Percentiles rank a stretch among this genome's conserved stretches.
Evolutionary conservation across 2,113 vertebrate genomes (phyloP).

Genomic region (Hystrix brachyura): DNA sequence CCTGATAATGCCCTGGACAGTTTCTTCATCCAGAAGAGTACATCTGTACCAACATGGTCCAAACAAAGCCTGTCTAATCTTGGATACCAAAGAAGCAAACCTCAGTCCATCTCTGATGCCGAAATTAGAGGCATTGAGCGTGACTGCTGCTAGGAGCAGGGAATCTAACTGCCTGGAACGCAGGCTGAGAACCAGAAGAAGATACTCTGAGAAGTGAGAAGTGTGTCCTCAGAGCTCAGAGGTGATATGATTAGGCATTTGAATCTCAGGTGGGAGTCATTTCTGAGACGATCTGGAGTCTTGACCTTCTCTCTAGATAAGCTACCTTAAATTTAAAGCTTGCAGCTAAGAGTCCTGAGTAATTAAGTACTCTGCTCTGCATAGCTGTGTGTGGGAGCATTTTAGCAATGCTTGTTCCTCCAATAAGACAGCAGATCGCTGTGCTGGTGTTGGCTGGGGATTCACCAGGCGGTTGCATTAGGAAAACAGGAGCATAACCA

Average conservation of each 20-base stretch:
- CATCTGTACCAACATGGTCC: neutral
- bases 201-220: neutral
- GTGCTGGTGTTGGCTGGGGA: neutral
- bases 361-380: conserved; percentile 58
- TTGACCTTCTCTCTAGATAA: conserved; percentile 49
- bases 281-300: conserved; percentile 57
- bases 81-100: neutral
- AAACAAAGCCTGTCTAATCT: neutral
- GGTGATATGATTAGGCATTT: neutral
- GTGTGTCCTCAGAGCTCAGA: conserved; percentile 13
- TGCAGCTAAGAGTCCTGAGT: conserved; percentile 41
- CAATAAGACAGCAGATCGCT: conserved; percentile 50
- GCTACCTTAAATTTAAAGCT: conserved; percentile 65
- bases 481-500: neutral
- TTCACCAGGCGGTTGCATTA: neutral
- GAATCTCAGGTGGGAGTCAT: neutral
- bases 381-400: conserved; percentile 54
- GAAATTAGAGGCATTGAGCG: neutral
- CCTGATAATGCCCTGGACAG: neutral
- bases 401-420: conserved; percentile 65
- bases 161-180: neutral
- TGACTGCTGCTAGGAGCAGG: fast-evolving
- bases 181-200: neutral
- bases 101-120: neutral
- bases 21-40: neutral